phyloP scores from a whole-genome alignment of 2,113 vertebrate species.

The Pluvianellus socialis region DNA sequence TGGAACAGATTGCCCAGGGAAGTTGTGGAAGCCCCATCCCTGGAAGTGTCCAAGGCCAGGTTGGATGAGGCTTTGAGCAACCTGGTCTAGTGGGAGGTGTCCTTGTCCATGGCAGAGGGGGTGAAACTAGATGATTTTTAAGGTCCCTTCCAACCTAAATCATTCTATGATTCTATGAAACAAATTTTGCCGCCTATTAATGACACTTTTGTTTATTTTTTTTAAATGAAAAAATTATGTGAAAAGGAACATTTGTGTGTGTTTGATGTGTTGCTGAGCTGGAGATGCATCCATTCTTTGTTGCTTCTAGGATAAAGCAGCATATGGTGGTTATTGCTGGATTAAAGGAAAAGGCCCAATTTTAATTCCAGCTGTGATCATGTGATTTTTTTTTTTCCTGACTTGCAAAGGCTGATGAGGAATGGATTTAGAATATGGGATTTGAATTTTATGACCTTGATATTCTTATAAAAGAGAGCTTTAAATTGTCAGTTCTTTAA shows the following conservation, averaged over 20 bases:
- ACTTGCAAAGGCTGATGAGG: constrained; percentile 2
- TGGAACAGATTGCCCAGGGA: too few species aligned
- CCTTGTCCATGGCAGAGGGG: too few species aligned
- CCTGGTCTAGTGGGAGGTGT: too few species aligned
- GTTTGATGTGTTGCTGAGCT: background rate
- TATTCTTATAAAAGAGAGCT: constrained; percentile 20
- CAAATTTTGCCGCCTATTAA: background rate
- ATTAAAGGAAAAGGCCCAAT: constrained; percentile 6
- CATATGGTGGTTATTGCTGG: constrained; percentile 37
- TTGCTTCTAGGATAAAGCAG: background rate
- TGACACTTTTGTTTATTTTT: background rate
- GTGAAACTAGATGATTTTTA: too few species aligned
- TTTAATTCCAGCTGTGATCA: constrained; percentile 16
- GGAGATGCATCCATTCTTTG: background rate
- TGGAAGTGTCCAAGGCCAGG: too few species aligned
- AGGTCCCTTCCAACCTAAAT: too few species aligned
- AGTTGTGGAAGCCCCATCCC: too few species aligned
- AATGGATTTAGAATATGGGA: constrained; percentile 22
- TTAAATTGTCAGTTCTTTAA: constrained; percentile 1
- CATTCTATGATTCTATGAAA: background rate
- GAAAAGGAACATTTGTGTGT: background rate
- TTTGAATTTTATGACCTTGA: constrained; percentile 45
- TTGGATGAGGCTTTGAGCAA: too few species aligned
- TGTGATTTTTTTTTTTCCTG: background rate
- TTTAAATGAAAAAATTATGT: background rate